phyloP scores from a whole-genome alignment of 1,140 invertebrate genomes.

The Amphibalanus amphitrite region DNA sequence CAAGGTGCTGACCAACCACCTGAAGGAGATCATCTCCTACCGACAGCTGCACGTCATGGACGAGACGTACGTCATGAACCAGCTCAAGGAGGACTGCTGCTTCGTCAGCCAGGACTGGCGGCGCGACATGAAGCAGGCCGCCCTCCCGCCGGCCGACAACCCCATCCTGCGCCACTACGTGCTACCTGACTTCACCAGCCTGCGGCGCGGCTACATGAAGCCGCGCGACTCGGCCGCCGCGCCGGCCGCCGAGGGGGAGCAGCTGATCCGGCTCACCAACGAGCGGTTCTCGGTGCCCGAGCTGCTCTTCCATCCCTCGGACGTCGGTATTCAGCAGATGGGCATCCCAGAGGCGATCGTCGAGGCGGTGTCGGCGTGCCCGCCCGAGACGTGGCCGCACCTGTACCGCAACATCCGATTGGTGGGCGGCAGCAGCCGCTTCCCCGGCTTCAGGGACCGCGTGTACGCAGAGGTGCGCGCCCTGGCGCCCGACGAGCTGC shows the following conservation, averaged over 20 bases:
- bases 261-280: constrained; percentile 69
- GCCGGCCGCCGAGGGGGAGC: too few species aligned
- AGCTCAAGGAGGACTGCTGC: constrained; percentile 94
- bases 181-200: constrained; percentile 79
- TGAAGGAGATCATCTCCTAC: constrained; percentile 96
- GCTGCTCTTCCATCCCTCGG: constrained; percentile 72
- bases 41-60: constrained; percentile 96
- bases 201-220: constrained; percentile 59
- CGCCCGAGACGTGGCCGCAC: too few species aligned
- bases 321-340: constrained; percentile 86
- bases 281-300: too few species aligned
- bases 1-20: constrained; percentile 91
- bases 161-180: constrained; percentile 76
- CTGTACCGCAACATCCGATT: constrained; percentile 73
- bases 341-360: constrained; percentile 88
- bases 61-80: constrained; percentile 97
- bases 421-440: constrained; percentile 69
- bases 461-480: constrained; percentile 61
- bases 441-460: constrained; percentile 67
- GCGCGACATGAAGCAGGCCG: constrained; percentile 61
- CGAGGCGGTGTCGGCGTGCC: constrained; percentile 48
- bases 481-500: constrained; percentile 52
- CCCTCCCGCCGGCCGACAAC: constrained; percentile 40
- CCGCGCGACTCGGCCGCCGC: constrained; percentile 34
- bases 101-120: constrained; percentile 79